Evolutionary conservation across 2,797 vertebrate genomes (phyloP), one percentile per base, ranked within the genome.

Genomic region (Pseudomugil tenellus): DNA sequence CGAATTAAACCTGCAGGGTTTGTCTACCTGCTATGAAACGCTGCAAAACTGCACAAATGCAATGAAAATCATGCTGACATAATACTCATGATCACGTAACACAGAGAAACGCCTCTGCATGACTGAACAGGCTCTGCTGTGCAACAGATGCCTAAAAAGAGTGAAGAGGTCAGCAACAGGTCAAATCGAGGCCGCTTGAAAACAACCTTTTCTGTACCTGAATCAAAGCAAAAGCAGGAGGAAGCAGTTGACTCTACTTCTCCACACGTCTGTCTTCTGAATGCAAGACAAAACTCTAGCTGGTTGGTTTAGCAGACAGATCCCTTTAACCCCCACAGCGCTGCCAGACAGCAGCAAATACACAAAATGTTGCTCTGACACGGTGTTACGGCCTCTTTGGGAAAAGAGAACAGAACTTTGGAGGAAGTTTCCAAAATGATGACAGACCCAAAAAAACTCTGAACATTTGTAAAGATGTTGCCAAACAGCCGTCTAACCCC

Each of bases 111-210:
- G 34, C 41, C 25, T 37, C 21, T 37, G 16, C 32, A 41, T 9
- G 5, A 25, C 35, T 1, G 23, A 52, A 49, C 23, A 67, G 16
- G 10, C 26, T 63, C 31, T 57, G 16, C n/a, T 58, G 29, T 43
- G 48, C 2, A 34, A 55, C 63, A 62, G 37, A 55, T 71, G 13
- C 0, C 12, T 3, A 5, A 61, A 57, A 58, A 56, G 37, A 64
- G 32, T 67, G n/a, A 62, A 57, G 55, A 65, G 83, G 80, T 80
- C 76, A 87, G 7, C n/a, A 31, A 17, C 39, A 63, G 76, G 79
- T 82, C 79, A 80, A 39, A 53, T n/a, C 13, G 17, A 41, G 41
- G 41, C 62, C 12, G 35, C 31, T 61, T 55, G 13, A 67, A 63
- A 71, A 74, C 71, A 81, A 67, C 9, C 21, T 49, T 52, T 70